Evolutionary conservation across 1,140 invertebrate species (phyloP).

Genomic region (Harpegnathos saltator): DNA sequence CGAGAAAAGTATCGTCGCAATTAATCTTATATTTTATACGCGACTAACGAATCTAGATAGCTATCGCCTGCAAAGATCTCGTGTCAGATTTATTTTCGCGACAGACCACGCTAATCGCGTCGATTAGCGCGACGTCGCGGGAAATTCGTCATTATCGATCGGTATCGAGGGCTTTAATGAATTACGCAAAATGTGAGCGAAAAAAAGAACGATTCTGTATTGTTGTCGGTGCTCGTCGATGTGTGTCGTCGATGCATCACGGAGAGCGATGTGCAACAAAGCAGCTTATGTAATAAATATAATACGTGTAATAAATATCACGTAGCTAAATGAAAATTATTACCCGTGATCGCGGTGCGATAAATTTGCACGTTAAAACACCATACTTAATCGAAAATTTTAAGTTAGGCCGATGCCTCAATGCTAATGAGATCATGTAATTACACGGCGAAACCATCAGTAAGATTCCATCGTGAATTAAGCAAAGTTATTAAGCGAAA

Average conservation of each 20-base stretch:
- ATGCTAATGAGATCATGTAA: constrained; percentile 30
- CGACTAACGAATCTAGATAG: constrained; percentile 73
- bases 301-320: background rate
- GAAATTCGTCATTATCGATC: too few relatives aligned
- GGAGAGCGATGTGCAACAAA: too few relatives aligned
- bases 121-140: too few relatives aligned
- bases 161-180: too few relatives aligned
- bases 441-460: background rate
- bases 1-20: constrained; percentile 75
- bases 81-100: constrained; percentile 62
- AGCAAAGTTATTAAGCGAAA: too few relatives aligned
- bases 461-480: background rate
- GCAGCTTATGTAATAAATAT: background rate
- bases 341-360: too few relatives aligned
- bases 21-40: constrained; percentile 80
- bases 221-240: background rate
- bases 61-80: constrained; percentile 60
- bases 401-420: background rate
- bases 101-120: constrained; percentile 23
- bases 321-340: background rate
- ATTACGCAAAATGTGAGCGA: too few relatives aligned
- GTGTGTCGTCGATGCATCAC: background rate
- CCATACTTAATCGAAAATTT: background rate
- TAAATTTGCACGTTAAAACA: background rate
- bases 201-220: background rate